Evolutionary conservation across 1,140 invertebrate genomes (phyloP).

Genomic region (Zophobas atratus): DNA sequence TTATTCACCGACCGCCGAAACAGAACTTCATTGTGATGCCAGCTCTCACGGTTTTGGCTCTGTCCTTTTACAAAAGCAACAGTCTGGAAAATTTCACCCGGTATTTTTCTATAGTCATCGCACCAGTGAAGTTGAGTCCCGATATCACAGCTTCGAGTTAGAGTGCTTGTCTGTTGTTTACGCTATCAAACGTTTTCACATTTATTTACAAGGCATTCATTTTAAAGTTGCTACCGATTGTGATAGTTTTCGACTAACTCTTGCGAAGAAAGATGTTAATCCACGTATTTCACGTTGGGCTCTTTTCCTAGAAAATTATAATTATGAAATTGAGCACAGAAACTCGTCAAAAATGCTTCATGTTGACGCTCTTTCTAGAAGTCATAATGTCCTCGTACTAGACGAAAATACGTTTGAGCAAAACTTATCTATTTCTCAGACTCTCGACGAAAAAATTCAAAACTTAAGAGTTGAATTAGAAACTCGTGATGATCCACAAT

Average conservation of each 20-base stretch:
- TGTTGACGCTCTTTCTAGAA: neutral
- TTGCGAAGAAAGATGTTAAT: slow-evolving; percentile 4
- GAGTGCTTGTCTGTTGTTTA: too few relatives aligned
- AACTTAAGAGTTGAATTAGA: neutral
- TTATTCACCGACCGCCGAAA: too few relatives aligned
- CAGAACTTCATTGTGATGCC: too few relatives aligned
- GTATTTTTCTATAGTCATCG: too few relatives aligned
- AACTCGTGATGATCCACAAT: neutral
- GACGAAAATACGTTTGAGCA: slow-evolving; percentile 26
- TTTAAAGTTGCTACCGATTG: neutral
- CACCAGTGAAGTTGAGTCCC: too few relatives aligned
- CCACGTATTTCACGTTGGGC: slow-evolving; percentile 3
- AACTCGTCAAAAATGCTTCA: slow-evolving; percentile 3
- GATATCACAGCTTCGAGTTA: too few relatives aligned
- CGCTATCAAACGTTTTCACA: too few relatives aligned
- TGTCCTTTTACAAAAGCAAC: too few relatives aligned
- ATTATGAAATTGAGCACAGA: slow-evolving; percentile 14
- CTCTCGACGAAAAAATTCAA: neutral
- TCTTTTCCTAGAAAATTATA: slow-evolving; percentile 10
- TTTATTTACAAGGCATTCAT: too few relatives aligned
- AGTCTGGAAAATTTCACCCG: too few relatives aligned
- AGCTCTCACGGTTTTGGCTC: too few relatives aligned
- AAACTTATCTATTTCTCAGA: slow-evolving; percentile 7
- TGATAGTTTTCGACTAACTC: slow-evolving; percentile 4
- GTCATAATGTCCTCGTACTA: neutral